Conservation (phyloP, 2,888 invertebrate genomes). For the Cistogaster globosa region DNA sequence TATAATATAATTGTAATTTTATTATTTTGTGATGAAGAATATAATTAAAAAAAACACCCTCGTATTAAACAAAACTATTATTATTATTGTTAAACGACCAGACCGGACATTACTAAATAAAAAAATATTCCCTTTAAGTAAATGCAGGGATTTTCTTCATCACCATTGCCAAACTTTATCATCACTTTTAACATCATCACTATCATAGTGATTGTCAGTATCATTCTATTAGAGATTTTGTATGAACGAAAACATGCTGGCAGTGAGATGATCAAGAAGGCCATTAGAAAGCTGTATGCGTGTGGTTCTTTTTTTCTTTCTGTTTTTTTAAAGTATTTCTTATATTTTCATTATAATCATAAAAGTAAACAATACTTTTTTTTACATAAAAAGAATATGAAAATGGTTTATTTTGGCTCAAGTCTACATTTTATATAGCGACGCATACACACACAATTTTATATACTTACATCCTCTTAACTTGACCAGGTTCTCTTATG, state of each 20-base stretch:
- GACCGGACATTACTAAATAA: conserved; percentile 80
- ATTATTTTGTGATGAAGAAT: no score
- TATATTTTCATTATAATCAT: conserved; percentile 74
- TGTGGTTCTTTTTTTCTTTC: conserved; percentile 61
- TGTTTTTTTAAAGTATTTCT: conserved; percentile 47
- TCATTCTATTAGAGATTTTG: conserved; percentile 31
- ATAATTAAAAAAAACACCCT: conserved; percentile 29
- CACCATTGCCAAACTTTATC: conserved; percentile 36
- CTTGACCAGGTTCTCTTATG: conserved; percentile 32
- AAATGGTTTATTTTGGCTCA: conserved; percentile 58
- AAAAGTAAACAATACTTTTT: conserved; percentile 72
- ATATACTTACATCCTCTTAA: neutral
- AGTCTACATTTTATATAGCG: conserved; percentile 34
- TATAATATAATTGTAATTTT: no score
- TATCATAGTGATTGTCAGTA: conserved; percentile 34
- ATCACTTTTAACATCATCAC: conserved; percentile 6
- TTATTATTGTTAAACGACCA: conserved; percentile 45
- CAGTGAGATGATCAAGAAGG: conserved; percentile 56
- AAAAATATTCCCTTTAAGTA: conserved; percentile 71
- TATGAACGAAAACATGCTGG: conserved; percentile 39
- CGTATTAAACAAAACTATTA: conserved; percentile 16
- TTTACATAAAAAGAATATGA: conserved; percentile 16
- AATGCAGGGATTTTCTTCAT: conserved; percentile 68
- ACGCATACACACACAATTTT: neutral
- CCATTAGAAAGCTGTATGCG: conserved; percentile 69